Percentiles rank a stretch among this genome's conserved stretches.
These are phyloP conservation scores for Cathartes aura DNA, from an alignment of 2,113 vertebrate genomes.

Conservation along the genomic window DNA sequence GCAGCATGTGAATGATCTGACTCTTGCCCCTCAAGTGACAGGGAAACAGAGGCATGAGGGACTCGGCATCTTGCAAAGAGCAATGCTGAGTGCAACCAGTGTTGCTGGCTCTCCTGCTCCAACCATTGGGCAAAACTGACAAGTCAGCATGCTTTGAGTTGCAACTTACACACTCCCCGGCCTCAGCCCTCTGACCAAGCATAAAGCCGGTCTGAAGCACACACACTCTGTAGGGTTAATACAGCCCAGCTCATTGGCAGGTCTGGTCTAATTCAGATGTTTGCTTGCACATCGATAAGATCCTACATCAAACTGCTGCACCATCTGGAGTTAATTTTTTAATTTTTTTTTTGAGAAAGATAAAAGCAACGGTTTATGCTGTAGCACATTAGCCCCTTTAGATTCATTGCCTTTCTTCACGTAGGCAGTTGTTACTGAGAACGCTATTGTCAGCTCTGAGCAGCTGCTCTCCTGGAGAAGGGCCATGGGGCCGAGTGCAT, in stretches of 20 bases:
- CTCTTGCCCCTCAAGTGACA: background rate
- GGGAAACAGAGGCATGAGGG: background rate
- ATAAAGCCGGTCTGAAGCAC: background rate
- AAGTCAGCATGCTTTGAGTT: background rate
- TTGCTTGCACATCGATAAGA: background rate
- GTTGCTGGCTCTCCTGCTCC: background rate
- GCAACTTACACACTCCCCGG: background rate
- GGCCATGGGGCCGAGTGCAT: accelerated
- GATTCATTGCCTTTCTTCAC: background rate
- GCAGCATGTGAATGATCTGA: background rate
- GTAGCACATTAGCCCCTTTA: background rate
- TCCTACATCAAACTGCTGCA: background rate
- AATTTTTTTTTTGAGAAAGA: background rate
- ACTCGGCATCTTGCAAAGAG: background rate
- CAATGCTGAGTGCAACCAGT: background rate
- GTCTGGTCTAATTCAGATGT: background rate
- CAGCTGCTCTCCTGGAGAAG: background rate
- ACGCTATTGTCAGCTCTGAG: background rate
- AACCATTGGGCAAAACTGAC: background rate
- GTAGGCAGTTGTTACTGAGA: background rate
- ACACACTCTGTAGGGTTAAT: background rate
- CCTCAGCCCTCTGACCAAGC: background rate
- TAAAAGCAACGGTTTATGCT: background rate
- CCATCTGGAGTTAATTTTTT: background rate
- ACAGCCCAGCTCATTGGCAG: background rate